phyloP scores from a whole-genome alignment of 1,140 invertebrate species.

The Heliconius nattereri region DNA sequence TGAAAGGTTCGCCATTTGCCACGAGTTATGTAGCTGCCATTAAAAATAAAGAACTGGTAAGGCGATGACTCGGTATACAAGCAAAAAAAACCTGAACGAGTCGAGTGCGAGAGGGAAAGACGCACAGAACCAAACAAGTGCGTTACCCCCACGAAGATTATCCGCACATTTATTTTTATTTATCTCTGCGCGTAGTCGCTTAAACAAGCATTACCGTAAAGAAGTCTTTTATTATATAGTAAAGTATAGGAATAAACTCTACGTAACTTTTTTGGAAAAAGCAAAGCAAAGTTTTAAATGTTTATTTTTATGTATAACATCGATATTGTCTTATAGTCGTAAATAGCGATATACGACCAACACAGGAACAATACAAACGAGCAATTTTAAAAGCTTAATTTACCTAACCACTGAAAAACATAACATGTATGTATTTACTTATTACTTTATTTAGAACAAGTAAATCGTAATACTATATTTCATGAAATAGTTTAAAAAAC shows the following conservation, averaged over 20 bases:
- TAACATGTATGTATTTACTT: neutral
- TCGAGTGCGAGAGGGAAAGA: constrained; percentile 62
- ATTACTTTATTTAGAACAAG: neutral
- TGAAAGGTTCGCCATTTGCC: constrained; percentile 66
- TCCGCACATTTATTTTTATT: constrained; percentile 68
- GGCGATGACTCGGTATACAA: constrained; percentile 72
- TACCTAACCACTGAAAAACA: neutral
- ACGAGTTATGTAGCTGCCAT: constrained; percentile 58
- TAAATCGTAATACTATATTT: too few species aligned
- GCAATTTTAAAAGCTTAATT: too few species aligned
- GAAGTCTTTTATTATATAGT: constrained; percentile 3
- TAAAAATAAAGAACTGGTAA: constrained; percentile 74
- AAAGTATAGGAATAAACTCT: too few species aligned
- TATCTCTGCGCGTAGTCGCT: constrained; percentile 51
- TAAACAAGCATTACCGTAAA: constrained; percentile 14
- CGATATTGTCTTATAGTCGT: too few species aligned
- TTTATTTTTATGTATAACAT: too few species aligned
- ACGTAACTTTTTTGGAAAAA: too few species aligned
- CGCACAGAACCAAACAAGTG: constrained; percentile 69
- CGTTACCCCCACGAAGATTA: constrained; percentile 78
- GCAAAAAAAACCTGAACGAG: constrained; percentile 59
- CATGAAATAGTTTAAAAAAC: too few species aligned
- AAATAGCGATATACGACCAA: too few species aligned
- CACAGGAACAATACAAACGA: too few species aligned
- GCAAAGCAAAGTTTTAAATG: too few species aligned